Base-by-base conservation (phyloP, 2,797 vertebrate species). In the Macropus fuliginosus region DNA sequence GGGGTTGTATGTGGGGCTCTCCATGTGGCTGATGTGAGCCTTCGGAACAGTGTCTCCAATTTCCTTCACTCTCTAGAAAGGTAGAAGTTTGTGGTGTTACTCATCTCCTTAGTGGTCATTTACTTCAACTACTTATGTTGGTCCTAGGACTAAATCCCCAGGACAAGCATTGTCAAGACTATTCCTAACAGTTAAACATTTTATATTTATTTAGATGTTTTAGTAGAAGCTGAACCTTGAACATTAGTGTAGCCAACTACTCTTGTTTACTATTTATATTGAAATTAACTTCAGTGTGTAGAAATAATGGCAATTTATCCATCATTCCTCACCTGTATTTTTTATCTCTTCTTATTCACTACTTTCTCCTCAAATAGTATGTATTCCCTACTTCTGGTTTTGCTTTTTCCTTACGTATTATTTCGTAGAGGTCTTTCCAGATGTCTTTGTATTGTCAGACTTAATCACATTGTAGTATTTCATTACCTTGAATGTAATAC, bases 1-100 rank as follows among this genome's bases (percentile, higher is more conserved):
- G 99, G 99, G 87, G 99, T 99, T 89, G 99, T 99, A 74, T 99
- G 99, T 92, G 99, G 99, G 34, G 99, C 99, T 93, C 99, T 99
- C 87, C 99, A 99, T 1, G 99, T 99, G 97, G 99, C 99, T 14
- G 99, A 99, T 31, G 99, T 99, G 56, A 99, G 98, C 98, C 98
- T 99, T 28, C 98, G 99, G 89, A 99, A 99, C 98, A 99, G 99
- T 5, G 99, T 99, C 95, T 99, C 99, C 96, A 99, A 99, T 98
- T 99, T 99, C 98, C 99, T 99, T 96, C 99, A 99, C 97, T 99
- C 99, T 62, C 98, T 99, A 90, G 99, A 99, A 98, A 99, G 99
- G 99, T 99, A 98, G 96, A 55, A 74, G 92, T 24, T 92, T 54
- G 93, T 5, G 18, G 90, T 12, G 31, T 28, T 0, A n/a, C 21